phyloP scores from a whole-genome alignment of 1,140 invertebrate genomes.

The Leptopilina clavipes region DNA sequence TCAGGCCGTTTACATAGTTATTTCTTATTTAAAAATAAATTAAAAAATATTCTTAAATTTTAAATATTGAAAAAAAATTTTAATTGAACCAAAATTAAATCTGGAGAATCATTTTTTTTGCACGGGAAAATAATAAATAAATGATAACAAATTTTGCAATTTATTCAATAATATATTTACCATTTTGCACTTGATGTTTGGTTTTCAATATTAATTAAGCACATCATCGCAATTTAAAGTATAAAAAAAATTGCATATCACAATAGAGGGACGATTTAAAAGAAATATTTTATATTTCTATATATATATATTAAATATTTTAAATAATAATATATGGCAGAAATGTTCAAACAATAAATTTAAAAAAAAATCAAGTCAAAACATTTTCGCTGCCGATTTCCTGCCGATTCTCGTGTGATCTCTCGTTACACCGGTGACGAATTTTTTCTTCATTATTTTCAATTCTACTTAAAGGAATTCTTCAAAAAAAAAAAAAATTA shows the following conservation, averaged over 20 bases:
- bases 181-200: constrained; percentile 41
- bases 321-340: constrained; percentile 55
- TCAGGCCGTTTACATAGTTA: too few species aligned
- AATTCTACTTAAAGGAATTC: not conserved
- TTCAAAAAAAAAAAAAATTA: not conserved
- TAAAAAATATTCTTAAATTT: too few species aligned
- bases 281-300: not conserved
- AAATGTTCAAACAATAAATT: constrained; percentile 20
- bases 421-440: not conserved
- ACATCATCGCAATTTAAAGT: constrained; percentile 4
- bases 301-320: too few species aligned
- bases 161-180: constrained; percentile 48
- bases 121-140: too few species aligned
- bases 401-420: not conserved
- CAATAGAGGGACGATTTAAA: constrained; percentile 59
- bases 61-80: too few species aligned
- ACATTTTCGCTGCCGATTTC: not conserved
- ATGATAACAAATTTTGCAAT: constrained; percentile 38
- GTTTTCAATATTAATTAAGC: not conserved
- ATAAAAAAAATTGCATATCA: constrained; percentile 55
- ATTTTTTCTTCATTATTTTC: not conserved
- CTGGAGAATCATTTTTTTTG: too few species aligned
- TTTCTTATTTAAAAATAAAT: too few species aligned
- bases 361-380: not conserved
- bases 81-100: too few species aligned